Conservation (phyloP, 2,888 invertebrate genomes). For the Cecidostiba fungosa region DNA sequence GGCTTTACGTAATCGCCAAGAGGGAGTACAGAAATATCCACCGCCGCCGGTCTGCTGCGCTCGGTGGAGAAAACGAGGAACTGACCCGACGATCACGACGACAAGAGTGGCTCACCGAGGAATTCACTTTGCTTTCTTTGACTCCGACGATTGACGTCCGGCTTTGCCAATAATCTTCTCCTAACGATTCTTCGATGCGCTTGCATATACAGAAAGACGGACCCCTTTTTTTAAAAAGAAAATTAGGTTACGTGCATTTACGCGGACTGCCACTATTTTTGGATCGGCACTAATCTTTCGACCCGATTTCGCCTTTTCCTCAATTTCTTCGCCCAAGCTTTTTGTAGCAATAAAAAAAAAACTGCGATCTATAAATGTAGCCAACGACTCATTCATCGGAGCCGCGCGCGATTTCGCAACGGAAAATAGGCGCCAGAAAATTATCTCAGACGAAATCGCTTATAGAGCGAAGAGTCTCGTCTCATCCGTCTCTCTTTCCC, state of each 20-base stretch:
- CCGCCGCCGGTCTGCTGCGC: constrained; percentile 52
- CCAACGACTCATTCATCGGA: constrained; percentile 19
- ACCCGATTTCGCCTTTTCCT: neutral
- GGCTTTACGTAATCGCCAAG: constrained; percentile 73
- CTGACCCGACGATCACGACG: constrained; percentile 49
- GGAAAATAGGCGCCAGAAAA: constrained; percentile 49
- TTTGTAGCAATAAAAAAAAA: neutral
- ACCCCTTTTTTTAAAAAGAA: constrained; percentile 56
- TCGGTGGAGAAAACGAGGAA: constrained; percentile 56
- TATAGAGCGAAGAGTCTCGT: constrained; percentile 18
- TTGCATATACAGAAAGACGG: neutral
- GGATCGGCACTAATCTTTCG: constrained; percentile 24
- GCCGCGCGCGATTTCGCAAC: constrained; percentile 34
- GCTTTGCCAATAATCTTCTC: constrained; percentile 36
- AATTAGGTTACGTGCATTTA: constrained; percentile 56
- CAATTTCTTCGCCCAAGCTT: neutral
- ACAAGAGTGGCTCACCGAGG: neutral
- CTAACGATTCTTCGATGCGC: neutral
- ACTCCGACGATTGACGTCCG: constrained; percentile 49
- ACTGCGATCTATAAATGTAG: constrained; percentile 24
- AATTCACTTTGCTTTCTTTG: constrained; percentile 53
- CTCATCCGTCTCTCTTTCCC: constrained; percentile 8
- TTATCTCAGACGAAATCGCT: constrained; percentile 45
- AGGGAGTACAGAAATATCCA: constrained; percentile 71
- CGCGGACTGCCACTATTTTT: constrained; percentile 51